Evolutionary conservation across 2,797 vertebrate genomes (phyloP).

Genomic region (Myotis myotis): DNA sequence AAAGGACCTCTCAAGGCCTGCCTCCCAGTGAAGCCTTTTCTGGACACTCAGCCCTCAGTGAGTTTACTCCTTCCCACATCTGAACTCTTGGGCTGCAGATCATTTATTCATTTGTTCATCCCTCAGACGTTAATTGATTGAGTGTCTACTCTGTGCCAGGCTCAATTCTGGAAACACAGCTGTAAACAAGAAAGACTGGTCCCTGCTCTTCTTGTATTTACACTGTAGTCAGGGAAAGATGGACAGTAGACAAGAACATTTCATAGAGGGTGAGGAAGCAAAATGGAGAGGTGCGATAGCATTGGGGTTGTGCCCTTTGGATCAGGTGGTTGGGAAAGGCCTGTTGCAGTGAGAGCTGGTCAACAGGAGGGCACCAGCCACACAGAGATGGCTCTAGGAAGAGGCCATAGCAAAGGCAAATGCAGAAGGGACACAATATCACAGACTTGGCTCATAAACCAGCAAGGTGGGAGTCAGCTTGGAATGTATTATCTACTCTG

Average conservation of each 20-base stretch:
- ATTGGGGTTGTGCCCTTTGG: not conserved
- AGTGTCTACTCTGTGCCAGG: not conserved
- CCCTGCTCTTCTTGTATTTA: not conserved
- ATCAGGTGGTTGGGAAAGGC: not conserved
- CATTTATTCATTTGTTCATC: not conserved
- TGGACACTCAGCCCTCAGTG: not conserved
- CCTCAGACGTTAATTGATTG: no score
- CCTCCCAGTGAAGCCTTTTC: not conserved
- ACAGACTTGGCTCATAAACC: not conserved
- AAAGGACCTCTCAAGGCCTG: not conserved
- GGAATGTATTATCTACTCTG: not conserved
- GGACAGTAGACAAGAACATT: not conserved
- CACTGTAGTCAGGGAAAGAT: no score
- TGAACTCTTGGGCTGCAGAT: not conserved
- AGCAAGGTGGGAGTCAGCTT: not conserved
- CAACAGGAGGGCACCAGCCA: not conserved
- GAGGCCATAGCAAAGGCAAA: not conserved
- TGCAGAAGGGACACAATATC: not conserved
- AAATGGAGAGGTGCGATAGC: no score
- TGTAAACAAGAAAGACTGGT: not conserved
- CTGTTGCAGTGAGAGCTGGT: fast-evolving
- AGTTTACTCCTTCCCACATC: not conserved
- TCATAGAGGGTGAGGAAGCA: not conserved
- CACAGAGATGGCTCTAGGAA: not conserved
- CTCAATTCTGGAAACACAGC: not conserved